Conservation (phyloP, 2,888 invertebrate genomes). For the Microctonus aethiopoides region DNA sequence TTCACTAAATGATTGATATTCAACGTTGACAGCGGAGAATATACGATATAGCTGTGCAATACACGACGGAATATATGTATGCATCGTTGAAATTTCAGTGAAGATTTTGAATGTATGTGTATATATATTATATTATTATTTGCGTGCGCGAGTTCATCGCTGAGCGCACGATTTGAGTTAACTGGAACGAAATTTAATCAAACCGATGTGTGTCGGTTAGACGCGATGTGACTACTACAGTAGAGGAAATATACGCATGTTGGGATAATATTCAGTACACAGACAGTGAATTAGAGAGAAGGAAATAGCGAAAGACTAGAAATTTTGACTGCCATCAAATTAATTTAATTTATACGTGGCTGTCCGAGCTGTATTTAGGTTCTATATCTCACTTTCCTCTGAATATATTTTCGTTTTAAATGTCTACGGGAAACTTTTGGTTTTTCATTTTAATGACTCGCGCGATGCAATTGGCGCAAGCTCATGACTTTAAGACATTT, state of each 20-base stretch:
- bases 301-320: conserved; percentile 37
- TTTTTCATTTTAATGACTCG: neutral
- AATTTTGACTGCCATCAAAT: conserved; percentile 60
- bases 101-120: conserved; percentile 21
- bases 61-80: neutral
- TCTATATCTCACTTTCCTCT: conserved; percentile 23
- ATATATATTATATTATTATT: neutral
- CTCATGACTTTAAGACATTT: conserved; percentile 43
- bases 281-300: conserved; percentile 32
- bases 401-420: neutral
- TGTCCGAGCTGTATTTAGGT: conserved; percentile 46
- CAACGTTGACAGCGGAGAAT: neutral
- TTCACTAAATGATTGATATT: neutral
- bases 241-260: conserved; percentile 53
- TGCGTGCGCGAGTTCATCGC: neutral
- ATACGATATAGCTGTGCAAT: neutral
- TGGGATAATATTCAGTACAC: conserved; percentile 36
- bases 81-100: conserved; percentile 19
- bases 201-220: conserved; percentile 52
- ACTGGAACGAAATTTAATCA: conserved; percentile 60
- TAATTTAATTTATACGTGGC: conserved; percentile 63
- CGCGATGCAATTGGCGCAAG: conserved; percentile 34
- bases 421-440: neutral
- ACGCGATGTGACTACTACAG: conserved; percentile 48
- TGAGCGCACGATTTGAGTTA: conserved; percentile 49